Base-by-base conservation (phyloP, 2,113 vertebrate species). In the Aviceda subcristata region DNA sequence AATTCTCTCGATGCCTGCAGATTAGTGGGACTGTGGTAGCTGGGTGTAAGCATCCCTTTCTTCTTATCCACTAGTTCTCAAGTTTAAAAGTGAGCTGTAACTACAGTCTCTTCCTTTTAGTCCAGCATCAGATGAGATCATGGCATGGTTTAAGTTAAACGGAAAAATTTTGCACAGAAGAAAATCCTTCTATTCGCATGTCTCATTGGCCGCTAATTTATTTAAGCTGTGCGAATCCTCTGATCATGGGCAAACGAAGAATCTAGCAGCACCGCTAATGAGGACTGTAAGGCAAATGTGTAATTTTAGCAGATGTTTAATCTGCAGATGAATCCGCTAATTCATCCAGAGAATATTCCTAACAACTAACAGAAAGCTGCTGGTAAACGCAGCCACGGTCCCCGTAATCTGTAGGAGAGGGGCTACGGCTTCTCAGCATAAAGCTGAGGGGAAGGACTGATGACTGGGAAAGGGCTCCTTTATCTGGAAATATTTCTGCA, bases 401-500 rank as follows among this genome's bases (percentile, higher is more conserved):
- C 32, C 12, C 1, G 1, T 11, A 6, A 32, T 15, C 38, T 6
- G 29, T 20, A 59, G 80, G 55, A 94, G 76, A 89, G 81, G 85
- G 63, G 56, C 59, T 39, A 4, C 32, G 8, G 92, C 43, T 72
- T 22, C 69, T 36, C 51, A 3, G 53, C 2, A 7, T 16, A 15
- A 9, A 46, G 77, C 71, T 9, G 36, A 51, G 74, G 82, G 39
- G 45, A 24, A 32, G 80, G 86, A 6, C 75, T 41, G 85, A 32
- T 34, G 53, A 45, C 51, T 53, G 75, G 71, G 23, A 60, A 86
- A 71, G 80, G 91, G 81, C 80, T 87, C 60, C 86, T 95, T 97
- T 97, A 95, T 97, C 97, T 95, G 78, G 48, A 83, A 60, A 88
- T 68, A 90, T 88, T 93, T 93, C 96, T 95, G 81, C 84, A 95